Evolutionary conservation across 23 tunicate genomes (phyloP), one percentile per base, ranked within the genome.

Genomic region (Phallusia fumigata): DNA sequence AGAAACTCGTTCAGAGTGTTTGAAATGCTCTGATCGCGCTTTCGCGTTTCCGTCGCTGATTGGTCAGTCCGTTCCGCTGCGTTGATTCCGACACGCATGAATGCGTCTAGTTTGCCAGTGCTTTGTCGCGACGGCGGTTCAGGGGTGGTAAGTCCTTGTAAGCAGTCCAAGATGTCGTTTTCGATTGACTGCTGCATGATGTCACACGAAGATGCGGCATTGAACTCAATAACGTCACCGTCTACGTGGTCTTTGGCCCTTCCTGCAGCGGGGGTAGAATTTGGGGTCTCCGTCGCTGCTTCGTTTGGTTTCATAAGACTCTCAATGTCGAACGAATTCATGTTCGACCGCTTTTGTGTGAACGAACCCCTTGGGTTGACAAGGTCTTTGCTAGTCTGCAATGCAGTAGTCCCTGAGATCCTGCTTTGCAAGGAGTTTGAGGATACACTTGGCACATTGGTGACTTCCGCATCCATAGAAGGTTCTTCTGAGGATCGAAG

Each of bases 241-340:
- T 34, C 69, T 35, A 31, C 36, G 24, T 30, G 53, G 32, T 81
- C 84, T 81, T 81, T 81, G 30, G 79, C 22, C 2, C 22, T 26
- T n/a, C 28, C 73, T 12, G 28, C 32, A 0, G 76, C 15, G 24
- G 79, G 33, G 33, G 33, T 53, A 18, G 52, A 51, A 0, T 16
- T 36, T 0, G 33, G 11, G 8, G 31, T 21, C 10, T 33, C 76
- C 52, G 81, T 12, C 0, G 10, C 5, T 0, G 75, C 52, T 0
- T 52, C 81, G 22, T 26, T 76, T 8, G 87, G 76, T 53, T 84
- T 84, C 87, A 84, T 84, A 19, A 84, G 53, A 64, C 81, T 84
- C 22, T 81, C 87, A 31, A 84, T 84, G 76, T 84, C 76, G 53
- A 84, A 84, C 18, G 86, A 83, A 53, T 76, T 76, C 69, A 58